These are phyloP conservation scores for Cottus gobio DNA, from an alignment of 2,113 vertebrate species.

Conservation along the genomic window DNA sequence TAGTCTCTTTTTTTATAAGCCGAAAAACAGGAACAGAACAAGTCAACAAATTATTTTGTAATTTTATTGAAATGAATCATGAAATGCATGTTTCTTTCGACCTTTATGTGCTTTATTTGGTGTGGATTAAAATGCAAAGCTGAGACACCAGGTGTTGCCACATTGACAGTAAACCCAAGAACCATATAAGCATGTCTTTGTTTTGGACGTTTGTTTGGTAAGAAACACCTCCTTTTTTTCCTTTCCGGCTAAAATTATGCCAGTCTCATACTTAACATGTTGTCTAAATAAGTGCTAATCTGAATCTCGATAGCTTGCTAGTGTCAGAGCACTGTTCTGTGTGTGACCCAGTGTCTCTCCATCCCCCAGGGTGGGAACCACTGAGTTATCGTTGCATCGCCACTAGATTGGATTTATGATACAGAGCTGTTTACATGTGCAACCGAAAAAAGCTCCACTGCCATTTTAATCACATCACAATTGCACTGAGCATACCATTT, in stretches of 20 bases:
- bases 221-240: not conserved
- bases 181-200: not conserved
- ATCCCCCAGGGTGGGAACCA: conserved; percentile 9
- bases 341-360: not conserved
- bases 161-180: not conserved
- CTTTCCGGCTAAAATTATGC: not conserved
- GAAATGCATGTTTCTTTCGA: not conserved
- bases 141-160: not conserved
- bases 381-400: conserved; percentile 31
- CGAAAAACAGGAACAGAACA: not conserved
- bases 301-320: not conserved
- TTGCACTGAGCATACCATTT: not conserved
- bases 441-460: not conserved
- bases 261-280: not conserved
- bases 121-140: not conserved
- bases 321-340: not conserved
- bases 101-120: not conserved
- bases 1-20: not conserved
- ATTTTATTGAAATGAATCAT: not conserved
- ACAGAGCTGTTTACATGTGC: not conserved
- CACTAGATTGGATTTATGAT: not conserved
- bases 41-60: not conserved
- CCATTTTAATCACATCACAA: conserved; percentile 21
- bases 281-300: not conserved
- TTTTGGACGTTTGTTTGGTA: not conserved